Conservation (phyloP, 2,113 vertebrate genomes). For the Arothron firmamentum region DNA sequence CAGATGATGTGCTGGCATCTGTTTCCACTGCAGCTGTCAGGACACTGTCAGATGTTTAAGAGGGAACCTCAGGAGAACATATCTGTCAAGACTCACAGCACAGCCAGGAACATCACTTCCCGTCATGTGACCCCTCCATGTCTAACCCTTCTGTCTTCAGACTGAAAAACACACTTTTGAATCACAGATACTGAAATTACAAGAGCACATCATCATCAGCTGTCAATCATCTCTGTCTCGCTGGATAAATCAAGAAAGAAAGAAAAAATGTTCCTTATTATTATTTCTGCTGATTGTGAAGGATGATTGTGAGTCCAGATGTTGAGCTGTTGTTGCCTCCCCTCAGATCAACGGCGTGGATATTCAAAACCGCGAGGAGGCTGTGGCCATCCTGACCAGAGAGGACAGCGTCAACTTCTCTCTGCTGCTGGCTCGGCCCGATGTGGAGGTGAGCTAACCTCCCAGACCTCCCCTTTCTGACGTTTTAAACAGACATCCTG, state of each 20-base stretch:
- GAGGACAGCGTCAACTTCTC: constrained; percentile 85
- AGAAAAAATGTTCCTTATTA: no score
- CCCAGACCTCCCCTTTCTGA: not conserved
- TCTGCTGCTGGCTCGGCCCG: constrained; percentile 81
- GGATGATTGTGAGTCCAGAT: not conserved
- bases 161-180: no score
- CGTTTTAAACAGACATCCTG: no score
- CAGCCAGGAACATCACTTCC: not conserved
- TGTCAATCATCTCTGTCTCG: no score
- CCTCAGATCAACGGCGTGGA: constrained; percentile 84
- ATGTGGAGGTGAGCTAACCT: constrained; percentile 75
- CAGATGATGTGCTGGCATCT: not conserved
- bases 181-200: no score
- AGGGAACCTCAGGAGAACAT: not conserved
- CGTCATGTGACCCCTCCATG: no score
- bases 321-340: not conserved
- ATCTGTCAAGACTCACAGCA: not conserved
- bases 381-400: constrained; percentile 80
- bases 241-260: no score
- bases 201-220: no score
- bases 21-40: constrained; percentile 37
- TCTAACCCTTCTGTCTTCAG: no score
- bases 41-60: not conserved
- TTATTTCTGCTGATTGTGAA: no score
- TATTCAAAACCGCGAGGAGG: constrained; percentile 81